These are phyloP conservation scores for Neopelma chrysocephalum DNA, from an alignment of 2,797 vertebrate species.

Conservation along the genomic window DNA sequence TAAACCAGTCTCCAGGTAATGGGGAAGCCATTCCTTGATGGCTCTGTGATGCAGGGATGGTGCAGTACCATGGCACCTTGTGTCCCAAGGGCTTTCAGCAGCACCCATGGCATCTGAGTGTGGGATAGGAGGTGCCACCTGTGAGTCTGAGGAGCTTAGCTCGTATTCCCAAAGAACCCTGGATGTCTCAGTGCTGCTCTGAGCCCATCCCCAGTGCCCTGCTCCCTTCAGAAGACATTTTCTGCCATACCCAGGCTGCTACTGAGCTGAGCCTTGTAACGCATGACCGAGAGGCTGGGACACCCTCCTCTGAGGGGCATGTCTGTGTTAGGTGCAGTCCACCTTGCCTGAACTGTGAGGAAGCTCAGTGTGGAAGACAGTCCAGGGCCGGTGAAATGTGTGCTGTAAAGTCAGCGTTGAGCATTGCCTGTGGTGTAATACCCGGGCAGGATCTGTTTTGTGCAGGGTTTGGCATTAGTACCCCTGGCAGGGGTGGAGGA, in stretches of 20 bases:
- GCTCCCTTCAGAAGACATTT: neutral
- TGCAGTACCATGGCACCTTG: neutral
- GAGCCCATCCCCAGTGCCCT: neutral
- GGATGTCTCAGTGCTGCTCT: neutral
- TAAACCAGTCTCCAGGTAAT: neutral
- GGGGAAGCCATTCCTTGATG: neutral
- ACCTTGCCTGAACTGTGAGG: neutral
- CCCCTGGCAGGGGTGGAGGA: neutral
- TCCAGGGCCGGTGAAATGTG: neutral
- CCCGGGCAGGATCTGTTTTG: neutral
- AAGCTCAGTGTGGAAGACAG: neutral
- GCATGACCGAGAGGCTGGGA: fast-evolving
- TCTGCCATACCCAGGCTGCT: neutral
- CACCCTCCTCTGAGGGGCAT: too few relatives aligned
- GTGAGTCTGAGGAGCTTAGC: neutral
- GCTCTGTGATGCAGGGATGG: neutral
- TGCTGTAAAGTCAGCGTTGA: neutral
- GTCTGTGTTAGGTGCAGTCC: neutral
- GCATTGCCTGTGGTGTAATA: neutral
- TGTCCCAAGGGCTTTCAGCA: neutral
- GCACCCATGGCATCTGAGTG: neutral
- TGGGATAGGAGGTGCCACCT: neutral
- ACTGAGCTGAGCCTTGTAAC: neutral
- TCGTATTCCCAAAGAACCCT: neutral
- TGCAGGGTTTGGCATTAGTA: neutral